phyloP scores from a whole-genome alignment of 2,113 vertebrate species.

The Terrapene triunguis region DNA sequence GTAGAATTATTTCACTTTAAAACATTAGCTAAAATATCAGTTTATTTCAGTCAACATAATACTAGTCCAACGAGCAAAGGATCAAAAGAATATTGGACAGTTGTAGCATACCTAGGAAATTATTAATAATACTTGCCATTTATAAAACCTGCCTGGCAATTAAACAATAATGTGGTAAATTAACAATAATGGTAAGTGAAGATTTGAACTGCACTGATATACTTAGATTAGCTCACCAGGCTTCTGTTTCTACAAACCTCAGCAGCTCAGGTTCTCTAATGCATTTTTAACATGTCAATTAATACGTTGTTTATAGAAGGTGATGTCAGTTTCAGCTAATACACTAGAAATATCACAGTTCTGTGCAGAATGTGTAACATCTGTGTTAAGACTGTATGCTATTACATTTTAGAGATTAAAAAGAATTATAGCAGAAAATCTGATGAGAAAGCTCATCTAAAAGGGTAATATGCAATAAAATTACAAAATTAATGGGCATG shows the following conservation, averaged over 20 bases:
- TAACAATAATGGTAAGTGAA: conserved; percentile 43
- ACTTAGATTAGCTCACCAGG: conserved; percentile 71
- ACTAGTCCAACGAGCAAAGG: not conserved
- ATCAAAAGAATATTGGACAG: not conserved
- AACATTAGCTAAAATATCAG: not conserved
- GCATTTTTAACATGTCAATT: conserved; percentile 68
- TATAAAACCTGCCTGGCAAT: not conserved
- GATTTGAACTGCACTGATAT: conserved; percentile 72
- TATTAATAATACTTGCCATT: not conserved
- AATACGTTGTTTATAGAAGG: conserved; percentile 64
- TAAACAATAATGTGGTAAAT: conserved; percentile 7
- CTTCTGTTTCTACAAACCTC: conserved; percentile 65
- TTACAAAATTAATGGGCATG: not conserved
- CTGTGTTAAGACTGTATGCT: not conserved
- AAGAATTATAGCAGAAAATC: not conserved
- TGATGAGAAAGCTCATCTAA: not conserved
- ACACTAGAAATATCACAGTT: conserved; percentile 74
- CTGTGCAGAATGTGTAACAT: conserved; percentile 45
- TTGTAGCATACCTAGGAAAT: not conserved
- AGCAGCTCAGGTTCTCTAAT: conserved; percentile 71
- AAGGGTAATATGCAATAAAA: conserved; percentile 32
- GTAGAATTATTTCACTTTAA: not conserved
- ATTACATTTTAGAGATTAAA: not conserved
- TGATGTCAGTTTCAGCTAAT: conserved; percentile 49
- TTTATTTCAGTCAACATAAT: not conserved